Evolutionary conservation across 2,113 vertebrate species (phyloP).

Genomic region (Paramormyrops kingsleyae): DNA sequence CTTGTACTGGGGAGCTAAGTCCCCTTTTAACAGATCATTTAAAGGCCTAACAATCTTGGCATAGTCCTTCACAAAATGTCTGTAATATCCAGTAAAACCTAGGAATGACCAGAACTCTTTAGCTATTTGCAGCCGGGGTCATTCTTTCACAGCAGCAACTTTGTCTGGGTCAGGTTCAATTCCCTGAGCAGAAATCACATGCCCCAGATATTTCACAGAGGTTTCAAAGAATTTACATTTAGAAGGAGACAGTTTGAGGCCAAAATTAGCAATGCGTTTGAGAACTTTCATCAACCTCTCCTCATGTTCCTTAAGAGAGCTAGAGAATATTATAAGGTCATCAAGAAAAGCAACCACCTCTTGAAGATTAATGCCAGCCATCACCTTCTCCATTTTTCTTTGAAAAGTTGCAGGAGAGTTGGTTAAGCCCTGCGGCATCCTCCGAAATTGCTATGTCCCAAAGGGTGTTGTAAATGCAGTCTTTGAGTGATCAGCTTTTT

Average conservation of each 20-base stretch:
- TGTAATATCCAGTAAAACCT: no score
- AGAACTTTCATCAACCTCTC: slow-evolving; percentile 28
- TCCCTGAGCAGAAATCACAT: slow-evolving; percentile 28
- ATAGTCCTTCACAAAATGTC: slow-evolving; percentile 18
- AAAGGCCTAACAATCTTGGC: slow-evolving; percentile 23
- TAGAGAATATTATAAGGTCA: slow-evolving; percentile 28
- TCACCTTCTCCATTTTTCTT: slow-evolving; percentile 29
- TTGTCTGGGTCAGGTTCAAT: slow-evolving; percentile 29
- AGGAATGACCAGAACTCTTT: slow-evolving; percentile 11
- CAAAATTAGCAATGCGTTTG: slow-evolving; percentile 11
- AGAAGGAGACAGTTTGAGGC: slow-evolving; percentile 25
- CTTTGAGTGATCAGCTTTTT: slow-evolving; percentile 2
- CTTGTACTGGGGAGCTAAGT: slow-evolving; percentile 20
- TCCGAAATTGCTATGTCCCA: slow-evolving; percentile 27
- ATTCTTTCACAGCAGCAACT: slow-evolving; percentile 16
- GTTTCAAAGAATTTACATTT: slow-evolving; percentile 34
- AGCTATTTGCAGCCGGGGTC: slow-evolving; percentile 10
- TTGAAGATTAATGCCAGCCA: slow-evolving; percentile 27
- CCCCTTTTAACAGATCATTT: slow-evolving; percentile 31
- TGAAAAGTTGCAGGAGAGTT: slow-evolving; percentile 33
- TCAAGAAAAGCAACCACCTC: slow-evolving; percentile 31
- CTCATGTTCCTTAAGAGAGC: slow-evolving; percentile 26
- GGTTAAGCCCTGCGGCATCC: slow-evolving; percentile 15
- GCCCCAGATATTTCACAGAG: slow-evolving; percentile 27
- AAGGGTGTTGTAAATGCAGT: slow-evolving; percentile 28